Evolutionary conservation across 2,888 invertebrate genomes (phyloP), one percentile per base, ranked within the genome.

Genomic region (Euproctis similis): DNA sequence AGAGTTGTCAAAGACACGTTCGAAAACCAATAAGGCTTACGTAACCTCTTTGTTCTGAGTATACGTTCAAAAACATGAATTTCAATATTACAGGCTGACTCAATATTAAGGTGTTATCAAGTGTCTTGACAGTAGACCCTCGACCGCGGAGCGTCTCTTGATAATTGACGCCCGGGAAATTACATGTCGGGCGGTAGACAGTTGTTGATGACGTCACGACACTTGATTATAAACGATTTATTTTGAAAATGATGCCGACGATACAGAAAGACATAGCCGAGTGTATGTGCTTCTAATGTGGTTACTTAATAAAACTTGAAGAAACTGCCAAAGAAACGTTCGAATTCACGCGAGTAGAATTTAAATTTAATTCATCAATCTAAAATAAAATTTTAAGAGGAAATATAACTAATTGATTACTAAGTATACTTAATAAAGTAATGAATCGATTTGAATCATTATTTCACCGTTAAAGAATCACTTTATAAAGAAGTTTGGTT

Each of bases 141-240:
- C 70, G 66, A 70, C 72, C 71, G 71, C 71, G 68, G 53, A 30
- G 50, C 54, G 55, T 60, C 61, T 60, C 64, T 65, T 75, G 67
- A 81, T 80, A 82, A 82, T 82, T 82, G 82, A 81, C 80, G 71
- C 70, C 56, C 64, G 75, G 81, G 82, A 82, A 82, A 82, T 82
- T 82, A 81, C 81, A 80, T 65, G 82, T 81, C 82, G 70, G 58
- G 58, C 61, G 58, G 60, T 61, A 78, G 82, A 82, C 81, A 82
- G 77, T 82, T 81, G 81, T 73, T 77, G 82, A 82, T 80, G 82
- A 78, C 81, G 73, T 82, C 73, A 80, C 70, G 61, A 56, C 61
- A 68, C 67, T 74, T 84, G 80, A 82, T 84, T 81, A 81, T 80
- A 77, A 80, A 81, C 81, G 73, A 81, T 81, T 82, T 81, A 73